A percentile compares a stretch with the other conserved stretches of the same genome.
Conservation (phyloP, 2,888 invertebrate genomes). For the Blastobasis lacticolella region DNA sequence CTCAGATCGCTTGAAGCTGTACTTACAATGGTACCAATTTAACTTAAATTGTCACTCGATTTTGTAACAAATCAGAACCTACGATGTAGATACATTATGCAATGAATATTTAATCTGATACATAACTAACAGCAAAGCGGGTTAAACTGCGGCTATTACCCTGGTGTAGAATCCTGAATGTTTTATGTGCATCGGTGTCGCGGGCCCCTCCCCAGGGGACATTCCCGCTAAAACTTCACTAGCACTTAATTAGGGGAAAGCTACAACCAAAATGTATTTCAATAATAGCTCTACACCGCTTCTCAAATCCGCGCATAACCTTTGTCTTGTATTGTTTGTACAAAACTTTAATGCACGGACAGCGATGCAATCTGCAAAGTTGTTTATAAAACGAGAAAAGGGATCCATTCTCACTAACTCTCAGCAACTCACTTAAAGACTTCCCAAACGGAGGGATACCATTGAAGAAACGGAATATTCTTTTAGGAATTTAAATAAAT, state of each 20-base stretch:
- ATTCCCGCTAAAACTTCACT: slow-evolving; percentile 50
- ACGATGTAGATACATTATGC: no score
- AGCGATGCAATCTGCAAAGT: not conserved
- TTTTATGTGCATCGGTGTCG: slow-evolving; percentile 55
- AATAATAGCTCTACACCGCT: slow-evolving; percentile 56
- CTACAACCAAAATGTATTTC: slow-evolving; percentile 50
- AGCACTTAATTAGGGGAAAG: slow-evolving; percentile 66
- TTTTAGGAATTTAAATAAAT: slow-evolving; percentile 68
- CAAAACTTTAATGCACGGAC: slow-evolving; percentile 31
- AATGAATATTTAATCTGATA: no score
- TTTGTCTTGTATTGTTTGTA: slow-evolving; percentile 25
- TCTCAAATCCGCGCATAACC: slow-evolving; percentile 24
- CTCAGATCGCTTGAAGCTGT: no score
- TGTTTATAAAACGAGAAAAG: slow-evolving; percentile 8
- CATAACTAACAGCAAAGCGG: no score
- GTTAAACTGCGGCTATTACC: slow-evolving; percentile 59
- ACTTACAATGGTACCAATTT: no score
- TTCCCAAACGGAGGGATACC: slow-evolving; percentile 40
- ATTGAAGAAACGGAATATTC: slow-evolving; percentile 45
- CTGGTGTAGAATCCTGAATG: slow-evolving; percentile 55
- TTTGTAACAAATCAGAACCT: no score
- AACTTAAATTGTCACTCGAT: no score
- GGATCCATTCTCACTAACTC: slow-evolving; percentile 18
- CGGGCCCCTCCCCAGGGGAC: slow-evolving; percentile 39
- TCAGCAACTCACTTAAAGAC: slow-evolving; percentile 47